Percentiles rank a stretch among this genome's conserved stretches.
Conservation (phyloP, 2,113 vertebrate species). For the Phoenicopterus ruber region DNA sequence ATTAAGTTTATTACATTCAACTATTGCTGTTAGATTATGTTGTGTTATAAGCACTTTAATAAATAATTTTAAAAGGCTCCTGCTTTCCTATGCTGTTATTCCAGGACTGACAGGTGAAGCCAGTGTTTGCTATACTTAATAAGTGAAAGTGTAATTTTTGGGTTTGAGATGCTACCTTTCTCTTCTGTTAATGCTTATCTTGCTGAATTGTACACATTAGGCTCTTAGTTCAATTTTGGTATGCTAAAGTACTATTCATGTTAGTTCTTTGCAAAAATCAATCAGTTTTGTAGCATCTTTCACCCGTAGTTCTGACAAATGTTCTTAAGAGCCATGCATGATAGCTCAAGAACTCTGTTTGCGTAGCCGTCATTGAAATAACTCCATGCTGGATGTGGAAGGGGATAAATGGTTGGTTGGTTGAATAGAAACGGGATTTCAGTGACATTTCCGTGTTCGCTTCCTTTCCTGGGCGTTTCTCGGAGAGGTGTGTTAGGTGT, state of each 20-base stretch:
- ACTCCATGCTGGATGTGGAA: background rate
- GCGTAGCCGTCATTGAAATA: background rate
- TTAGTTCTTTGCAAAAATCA: background rate
- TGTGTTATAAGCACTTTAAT: background rate
- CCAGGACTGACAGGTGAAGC: background rate
- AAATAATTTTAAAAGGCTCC: background rate
- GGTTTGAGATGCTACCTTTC: background rate
- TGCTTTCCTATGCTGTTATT: background rate
- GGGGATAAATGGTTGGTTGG: background rate
- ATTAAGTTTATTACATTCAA: background rate
- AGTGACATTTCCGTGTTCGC: background rate
- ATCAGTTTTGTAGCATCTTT: background rate
- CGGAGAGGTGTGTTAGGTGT: background rate
- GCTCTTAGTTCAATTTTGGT: background rate
- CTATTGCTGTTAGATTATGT: background rate
- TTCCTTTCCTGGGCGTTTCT: background rate
- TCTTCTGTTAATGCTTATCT: background rate
- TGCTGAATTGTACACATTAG: background rate
- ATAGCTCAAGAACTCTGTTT: background rate
- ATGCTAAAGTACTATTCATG: background rate
- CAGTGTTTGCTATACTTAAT: background rate
- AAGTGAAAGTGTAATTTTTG: background rate
- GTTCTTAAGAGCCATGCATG: accelerated
- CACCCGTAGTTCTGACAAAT: background rate
- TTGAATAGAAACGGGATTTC: background rate